Percentiles rank a stretch among this genome's conserved stretches.
Evolutionary conservation across 1,140 invertebrate species (phyloP).

Genomic region (Panonychus citri): DNA sequence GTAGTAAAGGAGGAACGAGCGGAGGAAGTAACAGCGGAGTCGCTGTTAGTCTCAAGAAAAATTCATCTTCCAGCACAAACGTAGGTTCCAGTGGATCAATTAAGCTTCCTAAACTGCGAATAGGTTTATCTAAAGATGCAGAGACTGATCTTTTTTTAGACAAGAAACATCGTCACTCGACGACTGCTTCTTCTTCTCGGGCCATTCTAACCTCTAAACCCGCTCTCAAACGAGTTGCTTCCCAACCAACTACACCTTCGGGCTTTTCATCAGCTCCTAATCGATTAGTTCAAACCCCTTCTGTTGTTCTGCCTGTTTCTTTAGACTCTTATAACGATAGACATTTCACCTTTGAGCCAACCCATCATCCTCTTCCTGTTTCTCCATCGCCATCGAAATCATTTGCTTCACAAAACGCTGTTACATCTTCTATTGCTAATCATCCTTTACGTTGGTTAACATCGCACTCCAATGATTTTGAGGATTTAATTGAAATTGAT

Average conservation of each 20-base stretch:
- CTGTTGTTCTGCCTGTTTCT: too few species aligned
- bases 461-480: too few species aligned
- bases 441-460: too few species aligned
- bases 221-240: conserved; percentile 1
- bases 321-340: too few species aligned
- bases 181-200: neutral
- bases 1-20: neutral
- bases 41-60: too few species aligned
- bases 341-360: too few species aligned
- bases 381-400: neutral
- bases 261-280: neutral
- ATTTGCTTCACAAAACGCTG: neutral
- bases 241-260: neutral
- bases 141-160: neutral
- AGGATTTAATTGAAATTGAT: too few species aligned
- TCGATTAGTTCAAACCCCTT: too few species aligned
- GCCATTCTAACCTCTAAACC: neutral
- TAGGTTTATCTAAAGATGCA: neutral
- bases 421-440: neutral
- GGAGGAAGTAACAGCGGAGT: too few species aligned
- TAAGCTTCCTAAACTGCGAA: neutral
- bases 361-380: too few species aligned
- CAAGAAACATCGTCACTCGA: neutral
- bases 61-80: neutral
- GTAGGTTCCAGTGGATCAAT: neutral